Conservation (phyloP, 2,113 vertebrate genomes). For the Mirza zaza region DNA sequence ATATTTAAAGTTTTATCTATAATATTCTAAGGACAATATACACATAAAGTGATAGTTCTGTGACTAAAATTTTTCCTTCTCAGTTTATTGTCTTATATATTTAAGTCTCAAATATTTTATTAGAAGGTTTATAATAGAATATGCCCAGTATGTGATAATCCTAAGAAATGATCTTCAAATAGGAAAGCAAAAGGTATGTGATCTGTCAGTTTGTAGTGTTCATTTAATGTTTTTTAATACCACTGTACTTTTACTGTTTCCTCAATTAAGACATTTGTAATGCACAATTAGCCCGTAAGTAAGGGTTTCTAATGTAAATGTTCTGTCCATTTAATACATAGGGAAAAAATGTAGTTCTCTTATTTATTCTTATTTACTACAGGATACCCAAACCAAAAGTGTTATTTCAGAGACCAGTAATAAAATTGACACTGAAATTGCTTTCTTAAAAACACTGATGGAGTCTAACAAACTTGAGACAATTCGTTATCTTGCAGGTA, state of each 20-base stretch:
- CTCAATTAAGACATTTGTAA: not conserved
- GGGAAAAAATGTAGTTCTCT: not conserved
- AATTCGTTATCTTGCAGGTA: slow-evolving; percentile 92
- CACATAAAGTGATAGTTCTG: slow-evolving; percentile 32
- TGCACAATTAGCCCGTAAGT: not conserved
- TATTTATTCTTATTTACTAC: slow-evolving; percentile 71
- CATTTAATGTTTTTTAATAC: not conserved
- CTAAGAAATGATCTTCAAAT: slow-evolving; percentile 28
- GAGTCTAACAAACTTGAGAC: slow-evolving; percentile 97
- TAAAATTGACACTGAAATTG: slow-evolving; percentile 97
- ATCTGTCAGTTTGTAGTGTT: slow-evolving; percentile 29
- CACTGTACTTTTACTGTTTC: not conserved
- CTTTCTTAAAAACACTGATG: slow-evolving; percentile 95
- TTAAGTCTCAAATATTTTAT: slow-evolving; percentile 30
- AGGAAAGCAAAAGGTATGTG: not conserved
- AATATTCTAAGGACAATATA: slow-evolving; percentile 17
- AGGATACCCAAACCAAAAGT: slow-evolving; percentile 92
- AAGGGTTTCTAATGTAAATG: not conserved
- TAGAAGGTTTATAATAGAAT: slow-evolving; percentile 25
- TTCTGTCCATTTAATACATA: not conserved
- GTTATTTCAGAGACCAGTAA: slow-evolving; percentile 92
- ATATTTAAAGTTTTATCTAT: slow-evolving; percentile 43
- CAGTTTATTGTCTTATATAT: not conserved
- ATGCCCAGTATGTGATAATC: not conserved
- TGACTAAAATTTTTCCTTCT: slow-evolving; percentile 2